These are phyloP conservation scores for Galeopterus variegatus DNA, from an alignment of 2,113 vertebrate genomes.

Conservation along the genomic window DNA sequence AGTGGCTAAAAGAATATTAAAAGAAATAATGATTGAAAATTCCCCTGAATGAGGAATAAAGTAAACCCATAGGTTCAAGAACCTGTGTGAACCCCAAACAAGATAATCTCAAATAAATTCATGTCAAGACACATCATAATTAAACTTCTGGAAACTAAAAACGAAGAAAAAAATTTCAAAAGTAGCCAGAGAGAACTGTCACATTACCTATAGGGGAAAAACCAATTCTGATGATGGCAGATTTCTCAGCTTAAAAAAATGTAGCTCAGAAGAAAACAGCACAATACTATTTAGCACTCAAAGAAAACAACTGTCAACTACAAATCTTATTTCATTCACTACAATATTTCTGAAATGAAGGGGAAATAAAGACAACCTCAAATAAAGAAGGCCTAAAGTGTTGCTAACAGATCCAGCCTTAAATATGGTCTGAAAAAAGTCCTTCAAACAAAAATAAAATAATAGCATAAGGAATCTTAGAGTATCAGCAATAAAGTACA, in stretches of 20 bases:
- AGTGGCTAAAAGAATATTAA: background rate
- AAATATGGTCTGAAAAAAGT: background rate
- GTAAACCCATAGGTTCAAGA: background rate
- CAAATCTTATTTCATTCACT: background rate
- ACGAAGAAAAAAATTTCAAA: background rate
- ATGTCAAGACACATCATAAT: background rate
- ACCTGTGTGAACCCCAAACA: background rate
- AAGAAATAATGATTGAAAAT: background rate
- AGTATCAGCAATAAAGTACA: background rate
- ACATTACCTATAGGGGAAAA: background rate
- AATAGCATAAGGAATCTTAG: background rate
- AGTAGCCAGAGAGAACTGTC: background rate
- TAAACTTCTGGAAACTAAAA: background rate
- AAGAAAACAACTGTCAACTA: no score
- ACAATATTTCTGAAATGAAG: background rate
- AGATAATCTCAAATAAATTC: background rate
- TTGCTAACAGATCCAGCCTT: background rate
- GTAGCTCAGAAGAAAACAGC: background rate
- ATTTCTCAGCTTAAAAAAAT: background rate
- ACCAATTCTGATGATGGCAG: no score
- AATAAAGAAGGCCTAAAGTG: background rate
- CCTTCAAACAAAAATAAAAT: background rate
- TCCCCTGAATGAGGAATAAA: background rate
- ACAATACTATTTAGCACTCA: background rate
- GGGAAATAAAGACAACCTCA: background rate